Base-by-base conservation (phyloP, 2,113 vertebrate genomes). In the Mastomys natalensis region DNA sequence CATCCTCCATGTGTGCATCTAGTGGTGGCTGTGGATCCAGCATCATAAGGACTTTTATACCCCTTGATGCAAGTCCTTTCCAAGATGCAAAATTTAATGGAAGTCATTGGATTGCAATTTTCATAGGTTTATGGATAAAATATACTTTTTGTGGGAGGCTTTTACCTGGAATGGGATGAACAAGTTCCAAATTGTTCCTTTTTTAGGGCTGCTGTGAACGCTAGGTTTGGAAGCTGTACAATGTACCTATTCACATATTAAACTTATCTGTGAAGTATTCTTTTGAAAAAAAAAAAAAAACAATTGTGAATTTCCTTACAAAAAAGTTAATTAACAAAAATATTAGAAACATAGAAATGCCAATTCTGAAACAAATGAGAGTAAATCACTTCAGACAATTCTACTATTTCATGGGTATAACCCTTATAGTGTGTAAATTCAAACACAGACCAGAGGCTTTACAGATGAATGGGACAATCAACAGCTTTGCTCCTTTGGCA, bases 271-370 rank as follows among this genome's bases (percentile, higher is more conserved):
- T 26, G 6, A 17, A 58, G 21, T 89, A 66, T 76, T 73, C 37
- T 80, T 70, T 58, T 70, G 89, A 48, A 93, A 91, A 26, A 16
- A 26, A 73, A 72, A 24, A 48, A 93, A 91, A 26, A 16, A 26
- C 80, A 72, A 24, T 89, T 29, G 60, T 62, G 24, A 84, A 12
- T 70, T 86, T 58, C 9, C 31, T 93, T 73, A n/a, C 6, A 15
- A 37, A 91, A 88, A 95, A 53, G 8, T 9, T 29, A 81, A 31
- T 76, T 22, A 58, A 43, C 43, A 86, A 96, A 96, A 76, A 66
- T 8, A 58, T 70, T 76, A 85, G 7, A 93, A 64, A 89, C 82
- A 70, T 15, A 84, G 4, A 87, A 77, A 87, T 6, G 45, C 4
- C 77, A 82, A 81, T 66, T 93, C 12, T 48, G 45, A 78, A 78